Evolutionary conservation across 2,113 vertebrate species (phyloP).

Genomic region (Zosterops pallidus): DNA sequence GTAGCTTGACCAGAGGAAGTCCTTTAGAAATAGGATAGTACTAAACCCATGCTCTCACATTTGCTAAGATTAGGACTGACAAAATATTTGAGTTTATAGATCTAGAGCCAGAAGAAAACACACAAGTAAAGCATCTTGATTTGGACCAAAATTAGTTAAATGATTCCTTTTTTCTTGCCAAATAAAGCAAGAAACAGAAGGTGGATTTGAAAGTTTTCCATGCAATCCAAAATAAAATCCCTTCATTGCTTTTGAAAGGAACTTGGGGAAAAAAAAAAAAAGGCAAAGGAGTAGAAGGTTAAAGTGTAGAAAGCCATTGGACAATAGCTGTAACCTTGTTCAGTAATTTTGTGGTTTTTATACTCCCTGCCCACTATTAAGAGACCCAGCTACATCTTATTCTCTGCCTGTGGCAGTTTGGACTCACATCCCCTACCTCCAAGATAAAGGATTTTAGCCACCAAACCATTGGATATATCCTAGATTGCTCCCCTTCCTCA

Average conservation of each 20-base stretch:
- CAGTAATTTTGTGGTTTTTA: not conserved
- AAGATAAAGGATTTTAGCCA: not conserved
- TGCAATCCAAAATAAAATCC: not conserved
- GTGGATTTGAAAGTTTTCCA: not conserved
- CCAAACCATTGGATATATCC: not conserved
- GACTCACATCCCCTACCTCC: not conserved
- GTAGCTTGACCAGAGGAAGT: not conserved
- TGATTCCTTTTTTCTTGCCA: not conserved
- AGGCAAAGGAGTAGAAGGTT: not conserved
- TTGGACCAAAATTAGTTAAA: not conserved
- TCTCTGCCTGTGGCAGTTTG: not conserved
- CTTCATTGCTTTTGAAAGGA: not conserved
- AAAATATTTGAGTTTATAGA: not conserved
- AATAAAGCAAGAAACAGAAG: not conserved
- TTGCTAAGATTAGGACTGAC: not conserved
- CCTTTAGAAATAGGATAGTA: not conserved
- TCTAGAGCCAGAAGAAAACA: not conserved
- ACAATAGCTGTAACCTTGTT: not conserved
- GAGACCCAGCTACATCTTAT: not conserved
- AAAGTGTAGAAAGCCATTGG: not conserved
- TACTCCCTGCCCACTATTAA: not conserved
- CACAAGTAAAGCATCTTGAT: not conserved
- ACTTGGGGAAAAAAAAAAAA: not conserved
- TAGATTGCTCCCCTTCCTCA: not conserved
- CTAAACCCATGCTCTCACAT: not conserved